These are phyloP conservation scores for Caenorhabditis zanzibari DNA, from an alignment of 2,888 invertebrate genomes.

Conservation along the genomic window DNA sequence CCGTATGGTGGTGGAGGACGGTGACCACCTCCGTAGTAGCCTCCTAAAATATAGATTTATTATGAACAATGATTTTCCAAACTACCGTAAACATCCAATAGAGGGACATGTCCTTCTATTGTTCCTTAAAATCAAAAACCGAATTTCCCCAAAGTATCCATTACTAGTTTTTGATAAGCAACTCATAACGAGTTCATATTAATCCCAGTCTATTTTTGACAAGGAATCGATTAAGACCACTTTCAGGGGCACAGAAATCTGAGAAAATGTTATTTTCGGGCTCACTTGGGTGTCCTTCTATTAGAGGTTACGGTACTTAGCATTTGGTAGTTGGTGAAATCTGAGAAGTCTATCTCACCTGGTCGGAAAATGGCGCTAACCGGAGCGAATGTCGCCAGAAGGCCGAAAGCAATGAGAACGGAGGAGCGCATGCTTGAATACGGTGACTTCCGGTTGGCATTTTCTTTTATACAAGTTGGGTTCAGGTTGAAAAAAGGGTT, in stretches of 20 bases:
- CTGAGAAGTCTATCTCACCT: constrained; percentile 10
- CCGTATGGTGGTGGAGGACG: constrained; percentile 30
- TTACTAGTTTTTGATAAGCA: no score
- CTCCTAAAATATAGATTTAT: background rate
- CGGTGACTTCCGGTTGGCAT: background rate
- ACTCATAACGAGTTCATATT: no score
- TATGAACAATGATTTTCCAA: background rate
- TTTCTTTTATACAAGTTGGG: constrained; percentile 12
- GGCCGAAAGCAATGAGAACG: constrained; percentile 19
- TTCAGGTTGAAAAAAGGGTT: constrained; percentile 17
- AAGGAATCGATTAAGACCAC: no score
- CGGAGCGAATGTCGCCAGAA: background rate
- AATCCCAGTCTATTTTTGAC: no score
- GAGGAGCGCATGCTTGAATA: constrained; percentile 37
- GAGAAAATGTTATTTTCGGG: no score
- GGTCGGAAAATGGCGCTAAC: constrained; percentile 47
- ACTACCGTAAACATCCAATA: background rate
- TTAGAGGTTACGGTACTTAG: no score
- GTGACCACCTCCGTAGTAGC: constrained; percentile 16
- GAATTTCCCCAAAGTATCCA: no score
- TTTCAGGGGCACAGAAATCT: no score
- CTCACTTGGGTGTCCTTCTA: no score
- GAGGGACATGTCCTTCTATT: no score
- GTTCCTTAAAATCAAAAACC: no score
- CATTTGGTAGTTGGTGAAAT: no score